phyloP scores from a whole-genome alignment of 2,888 invertebrate genomes.

The Harpalus rubripes region DNA sequence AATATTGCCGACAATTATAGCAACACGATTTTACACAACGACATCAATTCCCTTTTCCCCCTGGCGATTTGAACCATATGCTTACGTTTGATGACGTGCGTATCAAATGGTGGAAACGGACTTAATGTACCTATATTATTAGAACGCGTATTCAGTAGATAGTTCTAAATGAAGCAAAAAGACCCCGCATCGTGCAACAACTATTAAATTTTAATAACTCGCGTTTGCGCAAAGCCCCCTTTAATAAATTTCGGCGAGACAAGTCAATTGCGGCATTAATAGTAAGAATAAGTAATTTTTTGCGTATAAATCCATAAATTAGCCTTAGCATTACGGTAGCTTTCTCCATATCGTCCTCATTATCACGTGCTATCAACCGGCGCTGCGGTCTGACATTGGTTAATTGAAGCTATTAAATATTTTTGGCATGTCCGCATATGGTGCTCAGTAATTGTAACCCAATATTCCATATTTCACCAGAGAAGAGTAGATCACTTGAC shows the following conservation, averaged over 20 bases:
- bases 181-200: conserved; percentile 7
- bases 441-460: conserved; percentile 38
- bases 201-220: conserved; percentile 42
- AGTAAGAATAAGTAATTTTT: conserved; percentile 39
- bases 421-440: conserved; percentile 48
- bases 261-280: conserved; percentile 44
- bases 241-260: conserved; percentile 41
- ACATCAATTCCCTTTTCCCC: too few relatives aligned
- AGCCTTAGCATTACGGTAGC: conserved; percentile 34
- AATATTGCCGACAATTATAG: too few relatives aligned
- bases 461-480: conserved; percentile 48
- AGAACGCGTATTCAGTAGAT: neutral
- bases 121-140: too few relatives aligned
- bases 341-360: conserved; percentile 40
- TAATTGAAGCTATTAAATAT: conserved; percentile 45
- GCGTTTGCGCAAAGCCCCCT: conserved; percentile 32
- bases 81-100: too few relatives aligned
- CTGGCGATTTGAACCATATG: too few relatives aligned
- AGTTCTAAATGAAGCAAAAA: neutral
- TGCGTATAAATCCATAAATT: conserved; percentile 36
- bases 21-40: too few relatives aligned
- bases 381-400: conserved; percentile 33
- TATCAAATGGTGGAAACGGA: too few relatives aligned
- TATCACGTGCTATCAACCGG: conserved; percentile 34
- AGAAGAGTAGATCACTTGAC: conserved; percentile 28